A percentile compares a stretch with the other conserved stretches of the same genome.
phyloP scores from a whole-genome alignment of 2,797 vertebrate genomes.

The Gambusia yucatana region DNA sequence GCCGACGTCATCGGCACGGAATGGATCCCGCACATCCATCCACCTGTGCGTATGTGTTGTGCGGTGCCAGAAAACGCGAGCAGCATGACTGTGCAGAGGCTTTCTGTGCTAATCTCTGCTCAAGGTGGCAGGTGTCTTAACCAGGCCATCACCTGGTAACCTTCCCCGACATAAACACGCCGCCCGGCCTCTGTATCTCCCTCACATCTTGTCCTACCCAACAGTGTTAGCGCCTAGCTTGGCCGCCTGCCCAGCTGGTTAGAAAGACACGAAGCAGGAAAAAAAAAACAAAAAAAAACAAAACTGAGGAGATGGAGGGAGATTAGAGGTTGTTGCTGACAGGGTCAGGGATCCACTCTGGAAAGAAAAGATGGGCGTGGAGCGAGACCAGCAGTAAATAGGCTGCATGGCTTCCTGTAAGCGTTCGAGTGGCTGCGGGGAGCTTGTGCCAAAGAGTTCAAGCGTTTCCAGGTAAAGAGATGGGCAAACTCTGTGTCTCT shows the following conservation, averaged over 20 bases:
- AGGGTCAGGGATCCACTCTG: constrained; percentile 41
- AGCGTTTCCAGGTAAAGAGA: constrained; percentile 44
- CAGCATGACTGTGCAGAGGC: constrained; percentile 42
- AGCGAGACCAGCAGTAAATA: constrained; percentile 45
- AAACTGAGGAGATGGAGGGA: constrained; percentile 49
- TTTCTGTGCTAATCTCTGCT: constrained; percentile 76
- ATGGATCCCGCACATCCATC: constrained; percentile 44
- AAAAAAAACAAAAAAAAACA: neutral
- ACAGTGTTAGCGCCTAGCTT: constrained; percentile 48
- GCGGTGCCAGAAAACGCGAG: constrained; percentile 30
- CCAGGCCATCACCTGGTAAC: constrained; percentile 76
- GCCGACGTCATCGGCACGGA: constrained; percentile 54
- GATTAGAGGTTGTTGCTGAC: constrained; percentile 62
- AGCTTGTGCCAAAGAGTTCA: constrained; percentile 27
- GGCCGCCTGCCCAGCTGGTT: constrained; percentile 61
- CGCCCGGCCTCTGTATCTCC: constrained; percentile 42
- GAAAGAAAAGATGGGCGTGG: constrained; percentile 46
- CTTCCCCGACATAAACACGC: constrained; percentile 24
- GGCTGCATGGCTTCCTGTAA: constrained; percentile 45
- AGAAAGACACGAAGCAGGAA: constrained; percentile 51
- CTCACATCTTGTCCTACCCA: constrained; percentile 41
- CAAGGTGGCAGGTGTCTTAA: constrained; percentile 78
- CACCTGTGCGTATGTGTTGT: constrained; percentile 1
- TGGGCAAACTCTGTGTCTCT: constrained; percentile 28
- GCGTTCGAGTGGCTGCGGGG: constrained; percentile 10